These are phyloP conservation scores for Ostrea edulis DNA, from an alignment of 1,140 invertebrate genomes.

Conservation along the genomic window DNA sequence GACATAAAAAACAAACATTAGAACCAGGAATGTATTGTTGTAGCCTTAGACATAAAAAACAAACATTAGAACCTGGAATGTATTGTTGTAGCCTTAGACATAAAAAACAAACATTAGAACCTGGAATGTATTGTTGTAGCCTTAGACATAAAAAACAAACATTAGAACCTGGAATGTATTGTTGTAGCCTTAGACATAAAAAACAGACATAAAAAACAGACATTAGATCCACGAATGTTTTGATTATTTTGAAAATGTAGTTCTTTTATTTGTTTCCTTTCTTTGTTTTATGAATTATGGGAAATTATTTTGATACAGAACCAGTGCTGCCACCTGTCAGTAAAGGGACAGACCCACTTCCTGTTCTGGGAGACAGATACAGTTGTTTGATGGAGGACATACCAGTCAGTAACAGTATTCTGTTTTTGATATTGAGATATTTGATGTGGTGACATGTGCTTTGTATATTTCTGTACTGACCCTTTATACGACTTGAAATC, in stretches of 20 bases:
- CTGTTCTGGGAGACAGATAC: constrained; percentile 67
- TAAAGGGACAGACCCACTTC: constrained; percentile 45
- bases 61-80: background rate
- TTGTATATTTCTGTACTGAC: too few relatives aligned
- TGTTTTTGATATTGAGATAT: background rate
- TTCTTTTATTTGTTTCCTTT: background rate
- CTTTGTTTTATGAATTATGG: background rate
- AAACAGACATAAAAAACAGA: too few relatives aligned
- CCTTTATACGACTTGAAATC: too few relatives aligned
- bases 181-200: too few relatives aligned
- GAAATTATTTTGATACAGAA: background rate
- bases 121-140: too few relatives aligned
- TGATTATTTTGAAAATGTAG: background rate
- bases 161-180: too few relatives aligned
- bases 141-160: too few relatives aligned
- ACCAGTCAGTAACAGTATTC: constrained; percentile 51
- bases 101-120: too few relatives aligned
- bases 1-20: too few relatives aligned
- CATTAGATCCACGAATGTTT: background rate
- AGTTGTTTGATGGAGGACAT: constrained; percentile 64
- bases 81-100: background rate
- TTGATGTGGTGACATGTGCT: too few relatives aligned
- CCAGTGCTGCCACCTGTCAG: background rate
- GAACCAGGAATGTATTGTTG: too few relatives aligned
- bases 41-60: too few relatives aligned